A percentile compares a stretch with the other conserved stretches of the same genome.
Conservation (phyloP, 1,140 invertebrate genomes). For the Triops cancriformis region DNA sequence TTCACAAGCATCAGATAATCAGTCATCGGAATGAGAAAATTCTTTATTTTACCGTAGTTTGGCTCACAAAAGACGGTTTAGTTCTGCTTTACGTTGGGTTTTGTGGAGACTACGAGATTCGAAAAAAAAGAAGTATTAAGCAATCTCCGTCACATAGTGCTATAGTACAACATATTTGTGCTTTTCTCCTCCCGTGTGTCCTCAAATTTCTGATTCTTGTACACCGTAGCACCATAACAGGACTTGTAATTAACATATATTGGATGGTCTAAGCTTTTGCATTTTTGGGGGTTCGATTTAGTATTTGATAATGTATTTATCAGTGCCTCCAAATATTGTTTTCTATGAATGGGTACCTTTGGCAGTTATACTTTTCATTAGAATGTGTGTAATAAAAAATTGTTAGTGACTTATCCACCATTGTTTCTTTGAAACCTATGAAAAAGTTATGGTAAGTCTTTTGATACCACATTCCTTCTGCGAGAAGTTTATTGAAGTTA, state of each 20-base stretch:
- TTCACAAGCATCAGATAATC: slow-evolving; percentile 76
- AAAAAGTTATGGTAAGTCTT: too few relatives aligned
- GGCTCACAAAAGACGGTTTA: not conserved
- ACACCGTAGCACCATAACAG: not conserved
- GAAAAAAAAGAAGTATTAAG: not conserved
- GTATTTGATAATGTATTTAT: too few relatives aligned
- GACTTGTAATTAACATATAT: not conserved
- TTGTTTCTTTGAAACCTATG: too few relatives aligned
- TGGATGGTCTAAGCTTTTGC: too few relatives aligned
- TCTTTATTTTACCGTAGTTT: not conserved
- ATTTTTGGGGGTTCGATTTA: too few relatives aligned
- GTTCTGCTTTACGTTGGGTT: not conserved
- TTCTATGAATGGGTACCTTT: too few relatives aligned
- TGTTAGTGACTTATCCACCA: too few relatives aligned
- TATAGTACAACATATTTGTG: not conserved
- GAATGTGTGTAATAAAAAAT: too few relatives aligned
- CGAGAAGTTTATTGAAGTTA: too few relatives aligned
- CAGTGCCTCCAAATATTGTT: too few relatives aligned
- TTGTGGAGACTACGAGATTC: not conserved
- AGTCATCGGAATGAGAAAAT: not conserved
- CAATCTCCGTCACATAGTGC: not conserved
- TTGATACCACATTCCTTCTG: too few relatives aligned
- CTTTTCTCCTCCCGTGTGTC: not conserved
- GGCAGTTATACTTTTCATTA: too few relatives aligned
- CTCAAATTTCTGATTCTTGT: not conserved